Conservation (phyloP, 2,113 vertebrate genomes). For the Nesoenas mayeri region DNA sequence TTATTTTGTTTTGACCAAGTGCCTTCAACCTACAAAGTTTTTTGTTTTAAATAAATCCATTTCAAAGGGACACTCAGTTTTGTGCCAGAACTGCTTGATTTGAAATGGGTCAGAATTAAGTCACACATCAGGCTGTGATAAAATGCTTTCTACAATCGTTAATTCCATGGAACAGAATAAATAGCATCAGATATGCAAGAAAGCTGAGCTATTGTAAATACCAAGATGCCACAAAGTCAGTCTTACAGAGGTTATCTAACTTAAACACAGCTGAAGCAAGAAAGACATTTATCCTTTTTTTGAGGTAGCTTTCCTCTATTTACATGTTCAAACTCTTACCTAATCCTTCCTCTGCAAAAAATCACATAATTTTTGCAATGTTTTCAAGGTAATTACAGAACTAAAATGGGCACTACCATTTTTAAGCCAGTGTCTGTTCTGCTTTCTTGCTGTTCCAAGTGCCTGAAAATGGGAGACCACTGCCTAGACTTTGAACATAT, state of each 20-base stretch:
- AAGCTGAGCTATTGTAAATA: not conserved
- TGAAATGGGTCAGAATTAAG: not conserved
- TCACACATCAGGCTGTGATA: not conserved
- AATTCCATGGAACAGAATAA: not conserved
- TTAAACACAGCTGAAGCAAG: not conserved
- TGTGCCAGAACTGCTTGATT: not conserved
- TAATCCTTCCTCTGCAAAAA: not conserved
- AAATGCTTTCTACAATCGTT: not conserved
- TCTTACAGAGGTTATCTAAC: not conserved
- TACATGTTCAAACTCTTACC: not conserved
- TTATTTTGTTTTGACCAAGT: not conserved
- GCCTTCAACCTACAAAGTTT: not conserved
- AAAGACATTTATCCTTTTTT: not conserved
- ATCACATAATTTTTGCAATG: not conserved
- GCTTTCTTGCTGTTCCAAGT: not conserved
- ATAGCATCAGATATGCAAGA: not conserved
- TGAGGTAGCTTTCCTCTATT: not conserved
- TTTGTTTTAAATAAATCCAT: not conserved
- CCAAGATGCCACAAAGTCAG: not conserved
- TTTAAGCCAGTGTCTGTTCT: not conserved
- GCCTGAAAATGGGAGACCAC: not conserved
- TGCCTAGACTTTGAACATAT: not conserved
- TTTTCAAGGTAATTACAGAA: not conserved
- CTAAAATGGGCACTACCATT: not conserved
- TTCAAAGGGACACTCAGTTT: not conserved